These are phyloP conservation scores for Chymomyza fuscimana DNA, from an alignment of 2,888 invertebrate genomes.

Conservation along the genomic window DNA sequence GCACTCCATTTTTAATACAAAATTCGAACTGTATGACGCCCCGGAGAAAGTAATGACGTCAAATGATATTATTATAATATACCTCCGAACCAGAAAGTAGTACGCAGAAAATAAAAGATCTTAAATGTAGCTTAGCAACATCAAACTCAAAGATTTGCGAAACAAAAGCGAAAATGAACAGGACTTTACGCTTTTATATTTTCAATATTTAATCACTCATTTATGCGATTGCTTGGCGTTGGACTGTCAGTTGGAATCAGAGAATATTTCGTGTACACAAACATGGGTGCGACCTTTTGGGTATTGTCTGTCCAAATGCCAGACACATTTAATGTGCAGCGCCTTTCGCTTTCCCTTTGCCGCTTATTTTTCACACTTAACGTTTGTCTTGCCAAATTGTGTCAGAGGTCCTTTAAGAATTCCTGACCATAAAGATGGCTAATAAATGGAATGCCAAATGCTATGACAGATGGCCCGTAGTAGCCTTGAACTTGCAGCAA, in stretches of 20 bases:
- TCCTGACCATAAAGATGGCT: slow-evolving; percentile 22
- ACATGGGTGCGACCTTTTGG: not conserved
- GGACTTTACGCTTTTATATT: too few relatives aligned
- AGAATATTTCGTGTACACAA: not conserved
- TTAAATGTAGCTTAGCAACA: too few relatives aligned
- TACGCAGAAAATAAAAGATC: too few relatives aligned
- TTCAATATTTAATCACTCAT: not conserved
- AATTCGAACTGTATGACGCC: too few relatives aligned
- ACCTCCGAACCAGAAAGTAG: too few relatives aligned
- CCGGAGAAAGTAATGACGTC: too few relatives aligned
- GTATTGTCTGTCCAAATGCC: slow-evolving; percentile 27
- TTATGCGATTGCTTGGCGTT: not conserved
- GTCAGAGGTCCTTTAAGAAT: slow-evolving; percentile 34
- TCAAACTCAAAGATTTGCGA: too few relatives aligned
- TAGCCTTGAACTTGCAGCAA: slow-evolving; percentile 56
- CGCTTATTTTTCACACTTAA: slow-evolving; percentile 2
- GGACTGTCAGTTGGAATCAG: slow-evolving; percentile 23
- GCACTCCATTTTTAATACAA: too few relatives aligned
- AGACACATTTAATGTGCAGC: slow-evolving; percentile 14
- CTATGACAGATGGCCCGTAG: slow-evolving; percentile 23
- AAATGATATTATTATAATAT: too few relatives aligned
- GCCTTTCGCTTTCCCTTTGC: slow-evolving; percentile 11
- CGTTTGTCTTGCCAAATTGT: slow-evolving; percentile 43
- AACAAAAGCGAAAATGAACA: too few relatives aligned
- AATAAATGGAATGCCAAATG: slow-evolving; percentile 34